Conservation (phyloP, 2,113 vertebrate genomes). For the Nanorana parkeri region DNA sequence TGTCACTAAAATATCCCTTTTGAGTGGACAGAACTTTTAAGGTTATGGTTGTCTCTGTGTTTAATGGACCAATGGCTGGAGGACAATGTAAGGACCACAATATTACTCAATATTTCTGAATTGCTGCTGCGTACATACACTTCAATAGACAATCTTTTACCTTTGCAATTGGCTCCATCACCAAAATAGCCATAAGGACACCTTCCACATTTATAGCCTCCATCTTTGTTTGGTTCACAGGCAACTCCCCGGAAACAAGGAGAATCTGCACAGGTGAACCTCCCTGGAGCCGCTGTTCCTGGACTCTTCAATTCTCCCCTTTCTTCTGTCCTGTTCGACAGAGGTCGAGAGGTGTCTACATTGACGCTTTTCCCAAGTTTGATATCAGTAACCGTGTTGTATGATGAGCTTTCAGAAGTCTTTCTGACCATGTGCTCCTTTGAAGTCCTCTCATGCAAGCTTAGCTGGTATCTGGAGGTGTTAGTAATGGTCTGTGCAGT, state of each 20-base stretch:
- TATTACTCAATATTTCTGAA: too few relatives aligned
- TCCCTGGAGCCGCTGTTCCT: conserved; percentile 16
- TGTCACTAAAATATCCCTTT: too few relatives aligned
- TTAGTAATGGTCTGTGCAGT: neutral
- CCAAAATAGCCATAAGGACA: conserved; percentile 84
- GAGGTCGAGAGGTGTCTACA: conserved; percentile 45
- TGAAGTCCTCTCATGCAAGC: conserved; percentile 43
- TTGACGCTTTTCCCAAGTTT: conserved; percentile 55
- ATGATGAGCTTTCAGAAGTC: conserved; percentile 55
- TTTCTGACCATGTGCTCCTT: conserved; percentile 42
- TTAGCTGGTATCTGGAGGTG: conserved; percentile 8
- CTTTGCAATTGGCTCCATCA: conserved; percentile 83
- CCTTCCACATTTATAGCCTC: conserved; percentile 74
- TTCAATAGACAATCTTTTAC: conserved; percentile 62
- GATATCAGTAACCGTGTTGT: conserved; percentile 16
- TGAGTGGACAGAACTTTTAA: too few relatives aligned
- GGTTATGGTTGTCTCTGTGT: too few relatives aligned
- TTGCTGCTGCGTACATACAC: too few relatives aligned
- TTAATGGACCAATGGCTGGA: too few relatives aligned
- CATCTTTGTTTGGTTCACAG: conserved; percentile 72
- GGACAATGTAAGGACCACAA: too few relatives aligned
- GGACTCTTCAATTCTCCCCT: conserved; percentile 16
- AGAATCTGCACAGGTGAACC: conserved; percentile 71
- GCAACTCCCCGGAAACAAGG: conserved; percentile 82
- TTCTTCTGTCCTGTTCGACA: conserved; percentile 42